A percentile compares a stretch with the other conserved stretches of the same genome.
Evolutionary conservation across 2,888 invertebrate species (phyloP).

Genomic region (Mesorhabditis spiculigera): DNA sequence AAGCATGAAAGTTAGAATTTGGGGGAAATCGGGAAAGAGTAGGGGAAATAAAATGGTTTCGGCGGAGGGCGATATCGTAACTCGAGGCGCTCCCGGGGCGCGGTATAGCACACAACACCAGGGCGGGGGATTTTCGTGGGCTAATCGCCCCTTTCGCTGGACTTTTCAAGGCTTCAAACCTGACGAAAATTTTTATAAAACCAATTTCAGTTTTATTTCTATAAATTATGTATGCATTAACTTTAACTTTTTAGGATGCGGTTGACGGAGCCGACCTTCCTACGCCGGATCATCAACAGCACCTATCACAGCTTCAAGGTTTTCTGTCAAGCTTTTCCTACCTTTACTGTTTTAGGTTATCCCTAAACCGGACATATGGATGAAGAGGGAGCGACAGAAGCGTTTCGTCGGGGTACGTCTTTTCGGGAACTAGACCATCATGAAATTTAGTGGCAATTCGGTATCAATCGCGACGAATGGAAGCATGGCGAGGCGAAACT

Average conservation of each 20-base stretch:
- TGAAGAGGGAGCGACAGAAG: conserved; percentile 44
- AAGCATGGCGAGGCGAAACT: conserved; percentile 42
- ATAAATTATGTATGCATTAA: no score
- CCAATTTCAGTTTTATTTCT: no score
- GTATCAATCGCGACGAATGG: conserved; percentile 40
- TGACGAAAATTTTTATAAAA: no score
- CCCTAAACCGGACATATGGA: conserved; percentile 53
- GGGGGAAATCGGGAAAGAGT: no score
- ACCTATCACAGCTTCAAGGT: conserved; percentile 32
- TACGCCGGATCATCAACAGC: conserved; percentile 52
- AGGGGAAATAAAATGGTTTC: no score
- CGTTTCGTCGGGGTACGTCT: conserved; percentile 47
- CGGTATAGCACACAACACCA: no score
- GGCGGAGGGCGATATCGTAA: no score
- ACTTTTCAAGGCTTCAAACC: no score
- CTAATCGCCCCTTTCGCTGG: no score
- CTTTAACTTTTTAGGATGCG: conserved; percentile 15
- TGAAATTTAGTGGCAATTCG: conserved; percentile 57
- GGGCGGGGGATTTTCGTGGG: no score
- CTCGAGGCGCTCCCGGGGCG: no score
- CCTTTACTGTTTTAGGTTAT: conserved; percentile 33
- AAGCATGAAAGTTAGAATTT: no score
- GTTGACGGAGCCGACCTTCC: conserved; percentile 17
- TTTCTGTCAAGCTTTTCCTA: conserved; percentile 14
- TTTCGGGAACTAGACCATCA: conserved; percentile 6